Percentiles rank a stretch among this genome's conserved stretches.
phyloP scores from a whole-genome alignment of 2,113 vertebrate genomes.

The Sisor rabdophorus region DNA sequence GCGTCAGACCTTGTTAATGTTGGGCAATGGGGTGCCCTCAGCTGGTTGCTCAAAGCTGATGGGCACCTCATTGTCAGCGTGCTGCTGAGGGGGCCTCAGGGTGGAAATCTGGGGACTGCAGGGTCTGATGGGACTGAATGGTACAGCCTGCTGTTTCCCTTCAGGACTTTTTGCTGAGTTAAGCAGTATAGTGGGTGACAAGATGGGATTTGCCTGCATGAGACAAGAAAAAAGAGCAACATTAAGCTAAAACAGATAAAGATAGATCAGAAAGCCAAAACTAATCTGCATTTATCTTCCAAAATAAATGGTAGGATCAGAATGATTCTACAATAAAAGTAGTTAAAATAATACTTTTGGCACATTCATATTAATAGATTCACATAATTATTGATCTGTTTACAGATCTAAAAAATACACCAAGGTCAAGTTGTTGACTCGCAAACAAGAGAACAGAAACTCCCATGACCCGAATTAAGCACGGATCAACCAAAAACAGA shows the following conservation, averaged over 20 bases:
- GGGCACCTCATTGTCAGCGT: conserved; percentile 63
- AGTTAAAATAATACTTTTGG: not conserved
- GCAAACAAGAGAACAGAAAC: not conserved
- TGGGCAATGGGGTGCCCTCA: conserved; percentile 60
- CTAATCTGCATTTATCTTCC: not conserved
- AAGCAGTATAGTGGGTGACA: conserved; percentile 65
- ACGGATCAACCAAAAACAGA: too few species aligned
- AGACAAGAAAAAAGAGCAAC: not conserved
- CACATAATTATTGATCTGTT: not conserved
- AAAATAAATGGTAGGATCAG: not conserved
- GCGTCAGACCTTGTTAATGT: conserved; percentile 68
- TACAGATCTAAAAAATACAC: not conserved
- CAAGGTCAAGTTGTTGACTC: not conserved
- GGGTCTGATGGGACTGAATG: conserved; percentile 46
- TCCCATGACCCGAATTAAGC: not conserved
- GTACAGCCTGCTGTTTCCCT: conserved; percentile 55
- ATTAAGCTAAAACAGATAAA: not conserved
- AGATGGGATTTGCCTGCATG: conserved; percentile 69
- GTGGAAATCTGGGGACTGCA: conserved; percentile 40
- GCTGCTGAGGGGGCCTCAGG: conserved; percentile 40
- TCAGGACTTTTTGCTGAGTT: conserved; percentile 63
- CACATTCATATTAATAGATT: not conserved
- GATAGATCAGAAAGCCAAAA: not conserved
- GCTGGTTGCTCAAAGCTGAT: conserved; percentile 64
- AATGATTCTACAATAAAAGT: not conserved